A percentile compares a stretch with the other conserved stretches of the same genome.
These are phyloP conservation scores for Spilogale gracilis DNA, from an alignment of 2,113 vertebrate genomes.

Conservation along the genomic window DNA sequence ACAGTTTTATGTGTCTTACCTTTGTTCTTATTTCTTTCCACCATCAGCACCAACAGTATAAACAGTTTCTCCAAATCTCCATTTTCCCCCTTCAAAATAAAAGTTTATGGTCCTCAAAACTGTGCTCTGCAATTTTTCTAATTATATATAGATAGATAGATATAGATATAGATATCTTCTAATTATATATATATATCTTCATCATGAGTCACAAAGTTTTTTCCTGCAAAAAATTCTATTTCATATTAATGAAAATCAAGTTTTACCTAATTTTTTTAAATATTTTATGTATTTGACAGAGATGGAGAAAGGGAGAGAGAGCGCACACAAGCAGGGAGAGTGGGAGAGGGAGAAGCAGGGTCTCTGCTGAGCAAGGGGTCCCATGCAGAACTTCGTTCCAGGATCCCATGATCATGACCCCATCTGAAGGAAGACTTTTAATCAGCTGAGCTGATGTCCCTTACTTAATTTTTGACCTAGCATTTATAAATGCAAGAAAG, in stretches of 20 bases:
- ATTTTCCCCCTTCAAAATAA: conserved; percentile 33
- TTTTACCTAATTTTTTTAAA: neutral
- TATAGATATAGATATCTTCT: no score
- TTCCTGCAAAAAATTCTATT: conserved; percentile 7
- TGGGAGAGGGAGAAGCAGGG: no score
- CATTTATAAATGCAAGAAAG: conserved; percentile 19
- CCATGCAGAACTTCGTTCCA: no score
- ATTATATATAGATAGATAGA: neutral
- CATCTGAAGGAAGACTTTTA: no score
- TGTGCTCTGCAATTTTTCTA: neutral
- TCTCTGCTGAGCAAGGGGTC: no score
- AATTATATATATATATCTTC: neutral
- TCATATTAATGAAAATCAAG: conserved; percentile 22
- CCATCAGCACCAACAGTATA: neutral
- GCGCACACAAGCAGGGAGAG: no score
- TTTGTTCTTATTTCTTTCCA: conserved; percentile 57
- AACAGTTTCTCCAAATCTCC: neutral
- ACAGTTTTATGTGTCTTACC: conserved; percentile 34
- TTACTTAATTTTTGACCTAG: neutral
- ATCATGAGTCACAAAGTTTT: conserved; percentile 16
- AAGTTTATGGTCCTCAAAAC: conserved; percentile 12
- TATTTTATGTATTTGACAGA: no score
- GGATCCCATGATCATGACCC: no score
- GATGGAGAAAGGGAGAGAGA: no score
- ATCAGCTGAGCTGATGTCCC: no score